Evolutionary conservation across 2,797 vertebrate genomes (phyloP).

Genomic region (Pantherophis vulpinus): DNA sequence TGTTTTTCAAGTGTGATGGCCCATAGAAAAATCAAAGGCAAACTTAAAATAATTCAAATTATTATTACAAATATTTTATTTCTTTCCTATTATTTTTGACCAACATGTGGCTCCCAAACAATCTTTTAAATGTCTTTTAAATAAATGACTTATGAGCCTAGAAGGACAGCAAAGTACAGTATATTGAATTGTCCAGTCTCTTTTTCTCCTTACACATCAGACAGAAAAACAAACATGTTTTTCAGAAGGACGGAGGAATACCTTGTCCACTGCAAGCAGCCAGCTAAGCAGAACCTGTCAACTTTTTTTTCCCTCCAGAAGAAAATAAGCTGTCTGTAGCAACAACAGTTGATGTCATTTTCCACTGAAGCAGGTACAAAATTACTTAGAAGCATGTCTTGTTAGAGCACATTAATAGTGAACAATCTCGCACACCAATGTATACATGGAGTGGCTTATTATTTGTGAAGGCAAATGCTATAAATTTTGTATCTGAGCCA

Average conservation of each 20-base stretch:
- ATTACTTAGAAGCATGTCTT: conserved; percentile 7
- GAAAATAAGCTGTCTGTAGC: background rate
- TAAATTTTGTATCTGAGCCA: background rate
- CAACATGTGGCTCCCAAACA: background rate
- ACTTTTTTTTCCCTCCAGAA: background rate
- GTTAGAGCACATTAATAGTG: background rate
- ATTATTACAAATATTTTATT: background rate
- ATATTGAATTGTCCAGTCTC: background rate
- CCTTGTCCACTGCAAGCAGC: background rate
- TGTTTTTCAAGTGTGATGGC: background rate
- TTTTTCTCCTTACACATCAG: background rate
- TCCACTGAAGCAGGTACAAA: background rate
- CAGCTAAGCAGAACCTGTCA: conserved; percentile 31
- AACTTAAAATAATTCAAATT: background rate
- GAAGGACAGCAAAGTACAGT: conserved; percentile 8
- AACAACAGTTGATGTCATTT: background rate
- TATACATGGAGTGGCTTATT: background rate
- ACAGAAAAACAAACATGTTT: conserved; percentile 11
- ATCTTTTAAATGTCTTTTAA: background rate
- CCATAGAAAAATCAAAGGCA: background rate
- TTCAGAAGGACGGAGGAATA: background rate
- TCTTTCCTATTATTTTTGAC: background rate
- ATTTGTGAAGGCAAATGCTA: background rate
- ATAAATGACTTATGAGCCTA: background rate
- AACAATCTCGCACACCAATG: background rate